These are phyloP conservation scores for Thunnus maccoyii DNA, from an alignment of 2,113 vertebrate species.

Conservation along the genomic window DNA sequence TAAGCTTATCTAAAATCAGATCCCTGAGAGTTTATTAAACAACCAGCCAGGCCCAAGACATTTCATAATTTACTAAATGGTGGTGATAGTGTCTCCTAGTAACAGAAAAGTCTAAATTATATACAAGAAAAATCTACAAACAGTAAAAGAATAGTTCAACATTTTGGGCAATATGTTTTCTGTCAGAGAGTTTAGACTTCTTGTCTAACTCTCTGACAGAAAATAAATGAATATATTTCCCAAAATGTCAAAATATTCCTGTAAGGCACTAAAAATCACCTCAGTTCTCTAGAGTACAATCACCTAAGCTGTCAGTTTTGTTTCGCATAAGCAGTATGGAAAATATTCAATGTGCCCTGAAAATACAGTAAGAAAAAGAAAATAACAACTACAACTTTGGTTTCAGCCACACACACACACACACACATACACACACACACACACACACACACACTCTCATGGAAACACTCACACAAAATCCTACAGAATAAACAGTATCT, in stretches of 20 bases:
- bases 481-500: not conserved
- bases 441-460: not conserved
- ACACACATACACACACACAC: constrained; percentile 3
- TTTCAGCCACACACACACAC: not conserved
- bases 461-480: not conserved
- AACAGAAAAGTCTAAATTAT: constrained; percentile 27
- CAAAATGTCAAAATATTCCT: not conserved
- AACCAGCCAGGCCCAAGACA: constrained; percentile 6
- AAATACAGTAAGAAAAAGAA: not conserved
- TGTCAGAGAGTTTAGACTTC: not conserved
- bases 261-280: constrained; percentile 18
- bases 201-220: not conserved
- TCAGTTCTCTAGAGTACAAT: constrained; percentile 56
- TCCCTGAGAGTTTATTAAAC: constrained; percentile 40
- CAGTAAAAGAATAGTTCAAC: not conserved
- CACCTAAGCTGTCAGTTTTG: constrained; percentile 69
- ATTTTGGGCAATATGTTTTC: not conserved
- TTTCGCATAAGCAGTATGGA: constrained; percentile 30
- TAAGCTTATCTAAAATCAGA: constrained; percentile 58
- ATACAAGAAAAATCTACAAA: constrained; percentile 20
- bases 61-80: constrained; percentile 38
- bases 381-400: not conserved
- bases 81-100: constrained; percentile 63
- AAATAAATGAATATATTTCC: not conserved
- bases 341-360: constrained; percentile 4